Evolutionary conservation across 1,140 invertebrate genomes (phyloP), one percentile per base, ranked within the genome.

Genomic region (Phenacoccus solenopsis): DNA sequence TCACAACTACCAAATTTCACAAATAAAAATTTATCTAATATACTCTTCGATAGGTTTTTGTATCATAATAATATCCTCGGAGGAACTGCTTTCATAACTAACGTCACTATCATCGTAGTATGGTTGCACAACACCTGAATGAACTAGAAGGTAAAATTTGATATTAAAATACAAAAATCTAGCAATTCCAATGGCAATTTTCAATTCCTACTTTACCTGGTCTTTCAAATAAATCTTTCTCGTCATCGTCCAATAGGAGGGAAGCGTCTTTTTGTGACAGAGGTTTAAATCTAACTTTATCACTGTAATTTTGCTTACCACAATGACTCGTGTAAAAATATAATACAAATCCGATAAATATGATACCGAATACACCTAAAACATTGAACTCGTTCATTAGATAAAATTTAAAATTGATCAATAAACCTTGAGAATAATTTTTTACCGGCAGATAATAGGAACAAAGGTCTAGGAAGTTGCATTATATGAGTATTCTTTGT

Each of bases 351-450:
- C 22, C 59, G 22, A 64, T 64, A 20, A 64, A 64, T 24, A 27
- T 27, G 25, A 64, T 24, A 25, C 59, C 59, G 22, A 64, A 64
- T 24, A 64, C 59, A 10, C 59, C 59, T 64, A 27, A 64, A 64
- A 64, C 22, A 38, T 38, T 9, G 38, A n/a, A 25, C 25, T 25
- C 2, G 20, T 24, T 27, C 13, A 64, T 27, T 5, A 1, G 12
- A 64, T 9, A 38, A 38, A n/a, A 38, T 38, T 9, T n/a, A n/a
- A 38, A 9, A 10, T 38, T 38, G 9, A 38, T n/a, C 32, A 38
- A 59, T 10, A 24, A 64, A 64, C 59, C 4, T 24, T 3, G 59
- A n/a, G n/a, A n/a, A n/a, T n/a, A n/a, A n/a, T 4, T 25, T 10
- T 25, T 24, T 64, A 64, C 59, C 59, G 10, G 59, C 59, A 5